These are phyloP conservation scores for Lasioglossum figueresi DNA, from an alignment of 2,888 invertebrate genomes.

Conservation along the genomic window DNA sequence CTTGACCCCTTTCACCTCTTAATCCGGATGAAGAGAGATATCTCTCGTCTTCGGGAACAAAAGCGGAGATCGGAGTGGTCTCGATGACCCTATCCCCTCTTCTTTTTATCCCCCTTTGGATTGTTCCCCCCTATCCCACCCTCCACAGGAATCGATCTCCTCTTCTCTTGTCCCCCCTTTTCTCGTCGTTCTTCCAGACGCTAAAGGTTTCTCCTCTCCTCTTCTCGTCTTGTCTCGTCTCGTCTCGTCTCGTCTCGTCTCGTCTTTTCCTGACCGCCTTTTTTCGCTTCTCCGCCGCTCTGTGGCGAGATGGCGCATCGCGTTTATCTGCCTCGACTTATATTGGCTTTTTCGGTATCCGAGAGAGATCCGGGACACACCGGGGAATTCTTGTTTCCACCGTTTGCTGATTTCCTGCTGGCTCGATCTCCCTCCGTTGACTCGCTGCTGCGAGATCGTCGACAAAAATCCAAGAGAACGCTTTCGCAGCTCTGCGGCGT, in stretches of 20 bases:
- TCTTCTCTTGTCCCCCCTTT: constrained; percentile 1
- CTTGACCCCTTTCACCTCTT: constrained; percentile 75
- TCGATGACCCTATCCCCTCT: constrained; percentile 44
- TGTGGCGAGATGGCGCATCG: constrained; percentile 48
- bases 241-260: constrained; percentile 5
- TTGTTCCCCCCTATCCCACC: neutral
- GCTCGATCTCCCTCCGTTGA: neutral
- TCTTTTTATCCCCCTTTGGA: constrained; percentile 16
- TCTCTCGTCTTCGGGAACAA: constrained; percentile 71
- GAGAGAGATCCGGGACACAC: neutral
- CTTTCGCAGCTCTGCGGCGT: neutral
- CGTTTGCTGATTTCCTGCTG: constrained; percentile 35
- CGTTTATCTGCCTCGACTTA: constrained; percentile 59
- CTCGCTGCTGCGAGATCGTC: neutral
- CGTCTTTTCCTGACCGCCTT: constrained; percentile 6
- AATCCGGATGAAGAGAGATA: constrained; percentile 77
- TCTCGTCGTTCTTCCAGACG: constrained; percentile 18
- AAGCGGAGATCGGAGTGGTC: constrained; percentile 65
- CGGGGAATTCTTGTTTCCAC: constrained; percentile 31
- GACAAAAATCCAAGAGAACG: neutral
- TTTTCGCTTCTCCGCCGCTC: neutral
- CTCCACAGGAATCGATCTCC: neutral
- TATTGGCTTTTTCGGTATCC: constrained; percentile 51
- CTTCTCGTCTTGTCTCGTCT: no score
- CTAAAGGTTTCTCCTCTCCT: neutral